Evolutionary conservation across 1,140 invertebrate genomes (phyloP).

Genomic region (Listronotus bonariensis): DNA sequence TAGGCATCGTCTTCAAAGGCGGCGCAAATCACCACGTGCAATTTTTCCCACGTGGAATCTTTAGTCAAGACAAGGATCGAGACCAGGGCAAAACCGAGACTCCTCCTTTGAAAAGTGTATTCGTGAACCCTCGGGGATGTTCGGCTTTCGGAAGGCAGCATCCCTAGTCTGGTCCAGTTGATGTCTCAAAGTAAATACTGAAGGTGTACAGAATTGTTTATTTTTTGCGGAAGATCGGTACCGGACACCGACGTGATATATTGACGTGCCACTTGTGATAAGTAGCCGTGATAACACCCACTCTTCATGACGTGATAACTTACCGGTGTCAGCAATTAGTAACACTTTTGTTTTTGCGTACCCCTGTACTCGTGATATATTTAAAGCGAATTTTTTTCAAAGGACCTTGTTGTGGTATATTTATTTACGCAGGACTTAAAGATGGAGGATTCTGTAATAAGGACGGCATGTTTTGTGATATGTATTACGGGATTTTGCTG

Average conservation of each 20-base stretch:
- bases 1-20: slow-evolving; percentile 22
- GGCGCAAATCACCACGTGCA: slow-evolving; percentile 48
- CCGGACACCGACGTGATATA: slow-evolving; percentile 35
- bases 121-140: slow-evolving; percentile 17
- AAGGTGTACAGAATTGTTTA: slow-evolving; percentile 55
- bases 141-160: slow-evolving; percentile 37
- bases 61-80: slow-evolving; percentile 47
- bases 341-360: no score
- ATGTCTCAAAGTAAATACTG: slow-evolving; percentile 51
- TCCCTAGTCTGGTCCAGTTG: slow-evolving; percentile 50
- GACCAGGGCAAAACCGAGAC: slow-evolving; percentile 50
- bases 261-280: slow-evolving; percentile 17
- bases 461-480: slow-evolving; percentile 32
- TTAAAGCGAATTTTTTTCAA: no score
- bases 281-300: neutral
- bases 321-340: no score
- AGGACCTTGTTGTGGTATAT: no score
- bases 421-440: neutral
- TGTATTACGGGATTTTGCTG: slow-evolving; percentile 40
- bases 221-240: slow-evolving; percentile 51
- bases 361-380: no score
- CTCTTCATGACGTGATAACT: slow-evolving; percentile 15
- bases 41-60: slow-evolving; percentile 51
- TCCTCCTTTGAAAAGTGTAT: slow-evolving; percentile 46
- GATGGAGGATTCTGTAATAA: slow-evolving; percentile 30